A percentile compares a stretch with the other conserved stretches of the same genome.
phyloP scores from a whole-genome alignment of 2,888 invertebrate species.

The Zonitis immaculata region DNA sequence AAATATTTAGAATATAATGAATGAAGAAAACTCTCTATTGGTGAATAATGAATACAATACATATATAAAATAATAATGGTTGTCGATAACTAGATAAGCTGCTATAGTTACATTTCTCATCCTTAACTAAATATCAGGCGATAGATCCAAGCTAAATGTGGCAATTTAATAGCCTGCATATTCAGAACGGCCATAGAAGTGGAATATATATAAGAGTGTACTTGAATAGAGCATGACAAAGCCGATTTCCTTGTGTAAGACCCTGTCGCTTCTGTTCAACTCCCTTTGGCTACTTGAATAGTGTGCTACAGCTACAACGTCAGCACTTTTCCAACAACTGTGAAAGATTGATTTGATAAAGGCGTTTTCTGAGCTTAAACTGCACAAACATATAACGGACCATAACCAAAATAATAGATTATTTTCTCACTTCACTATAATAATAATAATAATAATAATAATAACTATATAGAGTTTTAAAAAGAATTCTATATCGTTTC shows the following conservation, averaged over 20 bases:
- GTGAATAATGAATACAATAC: too few species aligned
- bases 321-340: slow-evolving; percentile 45
- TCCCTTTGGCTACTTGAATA: slow-evolving; percentile 42
- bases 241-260: slow-evolving; percentile 39
- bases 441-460: slow-evolving; percentile 18
- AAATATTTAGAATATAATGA: too few species aligned
- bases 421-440: slow-evolving; percentile 31
- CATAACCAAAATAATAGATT: slow-evolving; percentile 32
- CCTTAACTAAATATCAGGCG: not conserved
- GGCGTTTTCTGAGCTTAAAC: slow-evolving; percentile 40
- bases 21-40: too few species aligned
- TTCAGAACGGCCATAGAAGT: slow-evolving; percentile 28
- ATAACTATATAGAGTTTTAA: slow-evolving; percentile 9
- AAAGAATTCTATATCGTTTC: slow-evolving; percentile 7
- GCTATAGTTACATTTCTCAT: not conserved
- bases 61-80: not conserved
- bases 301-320: slow-evolving; percentile 42
- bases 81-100: not conserved
- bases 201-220: slow-evolving; percentile 26
- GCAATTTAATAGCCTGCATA: slow-evolving; percentile 29
- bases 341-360: slow-evolving; percentile 48
- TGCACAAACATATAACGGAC: slow-evolving; percentile 33
- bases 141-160: slow-evolving; percentile 8
- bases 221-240: slow-evolving; percentile 42
- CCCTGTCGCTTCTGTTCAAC: slow-evolving; percentile 18